These are phyloP conservation scores for Cyanoramphus novaezelandiae DNA, from an alignment of 2,113 vertebrate species.

Conservation along the genomic window DNA sequence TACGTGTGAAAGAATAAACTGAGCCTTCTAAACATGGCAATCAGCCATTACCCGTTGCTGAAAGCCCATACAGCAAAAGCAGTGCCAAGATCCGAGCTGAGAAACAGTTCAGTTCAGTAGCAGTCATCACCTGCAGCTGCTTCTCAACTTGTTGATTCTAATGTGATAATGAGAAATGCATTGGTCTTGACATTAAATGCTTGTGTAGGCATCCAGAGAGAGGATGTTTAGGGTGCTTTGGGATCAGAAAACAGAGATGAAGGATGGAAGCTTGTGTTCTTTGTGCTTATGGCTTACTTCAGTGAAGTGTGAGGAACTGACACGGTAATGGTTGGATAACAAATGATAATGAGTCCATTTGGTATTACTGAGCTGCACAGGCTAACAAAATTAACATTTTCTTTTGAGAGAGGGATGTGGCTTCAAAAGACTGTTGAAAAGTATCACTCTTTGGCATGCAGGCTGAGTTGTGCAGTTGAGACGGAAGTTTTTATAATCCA, in stretches of 20 bases:
- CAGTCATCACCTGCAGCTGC: constrained; percentile 34
- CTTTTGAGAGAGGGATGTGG: not conserved
- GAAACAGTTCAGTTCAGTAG: not conserved
- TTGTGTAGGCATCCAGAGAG: not conserved
- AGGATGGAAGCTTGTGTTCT: not conserved
- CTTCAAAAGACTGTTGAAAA: not conserved
- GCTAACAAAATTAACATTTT: not conserved
- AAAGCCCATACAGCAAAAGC: not conserved
- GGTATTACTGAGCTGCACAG: not conserved
- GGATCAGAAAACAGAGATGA: not conserved
- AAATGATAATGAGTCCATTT: not conserved
- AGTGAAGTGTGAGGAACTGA: not conserved
- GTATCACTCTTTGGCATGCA: not conserved
- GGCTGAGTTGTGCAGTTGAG: not conserved
- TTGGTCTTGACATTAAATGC: not conserved
- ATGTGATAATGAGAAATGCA: constrained; percentile 8
- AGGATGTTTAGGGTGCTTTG: not conserved
- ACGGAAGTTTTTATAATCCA: not conserved
- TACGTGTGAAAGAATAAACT: not conserved
- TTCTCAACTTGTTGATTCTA: constrained; percentile 17
- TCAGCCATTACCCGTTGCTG: not conserved
- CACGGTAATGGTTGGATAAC: not conserved
- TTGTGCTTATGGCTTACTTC: not conserved
- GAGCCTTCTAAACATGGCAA: not conserved
- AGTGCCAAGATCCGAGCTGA: not conserved